These are phyloP conservation scores for Variabilichromis moorii DNA, from an alignment of 2,113 vertebrate genomes.

Conservation along the genomic window DNA sequence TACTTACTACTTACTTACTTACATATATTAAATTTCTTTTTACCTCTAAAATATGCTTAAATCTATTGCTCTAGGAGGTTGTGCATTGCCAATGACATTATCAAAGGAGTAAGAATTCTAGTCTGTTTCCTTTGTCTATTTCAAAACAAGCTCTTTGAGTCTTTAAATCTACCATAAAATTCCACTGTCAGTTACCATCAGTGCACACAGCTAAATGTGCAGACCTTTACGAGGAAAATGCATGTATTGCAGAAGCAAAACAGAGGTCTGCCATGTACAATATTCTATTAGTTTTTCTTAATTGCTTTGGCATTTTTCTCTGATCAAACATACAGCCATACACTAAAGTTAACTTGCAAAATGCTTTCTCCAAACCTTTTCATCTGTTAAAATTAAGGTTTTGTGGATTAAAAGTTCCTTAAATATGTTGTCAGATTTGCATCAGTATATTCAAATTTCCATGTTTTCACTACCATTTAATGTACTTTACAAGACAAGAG, in stretches of 20 bases:
- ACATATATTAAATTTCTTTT: neutral
- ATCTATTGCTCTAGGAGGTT: neutral
- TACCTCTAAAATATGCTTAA: neutral
- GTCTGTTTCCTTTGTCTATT: neutral
- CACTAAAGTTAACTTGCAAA: neutral
- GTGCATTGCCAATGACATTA: neutral
- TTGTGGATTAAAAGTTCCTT: neutral
- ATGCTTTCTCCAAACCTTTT: neutral
- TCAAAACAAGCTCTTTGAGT: neutral
- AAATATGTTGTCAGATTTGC: neutral
- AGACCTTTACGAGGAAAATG: neutral
- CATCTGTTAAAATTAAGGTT: neutral
- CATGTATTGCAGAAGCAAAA: neutral
- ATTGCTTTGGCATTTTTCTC: neutral
- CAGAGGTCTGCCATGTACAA: neutral
- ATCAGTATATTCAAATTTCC: neutral
- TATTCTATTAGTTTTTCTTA: neutral
- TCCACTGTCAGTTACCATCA: neutral
- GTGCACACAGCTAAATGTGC: neutral
- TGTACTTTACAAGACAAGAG: neutral
- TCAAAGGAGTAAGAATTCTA: neutral
- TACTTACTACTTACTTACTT: too few species aligned
- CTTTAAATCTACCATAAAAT: neutral
- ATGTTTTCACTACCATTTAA: neutral
- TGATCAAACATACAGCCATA: neutral